Evolutionary conservation across 2,888 invertebrate genomes (phyloP).

Genomic region (Xiphydria camelus): DNA sequence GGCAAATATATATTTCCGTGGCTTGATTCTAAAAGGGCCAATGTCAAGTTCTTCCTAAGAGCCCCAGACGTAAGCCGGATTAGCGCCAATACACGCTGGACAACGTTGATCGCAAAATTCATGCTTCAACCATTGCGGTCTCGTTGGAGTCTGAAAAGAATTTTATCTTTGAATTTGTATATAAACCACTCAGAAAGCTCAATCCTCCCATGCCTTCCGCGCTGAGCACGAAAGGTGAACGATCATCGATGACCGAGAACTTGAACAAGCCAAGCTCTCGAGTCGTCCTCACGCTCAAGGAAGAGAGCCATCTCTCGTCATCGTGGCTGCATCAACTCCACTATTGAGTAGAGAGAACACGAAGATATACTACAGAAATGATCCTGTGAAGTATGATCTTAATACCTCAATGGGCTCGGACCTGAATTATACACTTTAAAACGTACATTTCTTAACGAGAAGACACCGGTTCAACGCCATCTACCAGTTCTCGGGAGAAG

Average conservation of each 20-base stretch:
- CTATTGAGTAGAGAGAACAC: conserved; percentile 60
- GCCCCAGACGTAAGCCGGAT: too few species aligned
- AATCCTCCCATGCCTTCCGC: conserved; percentile 35
- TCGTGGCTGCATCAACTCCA: conserved; percentile 62
- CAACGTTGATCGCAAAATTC: conserved; percentile 53
- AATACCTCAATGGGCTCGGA: too few species aligned
- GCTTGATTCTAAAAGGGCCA: too few species aligned
- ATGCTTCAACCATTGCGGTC: conserved; percentile 70
- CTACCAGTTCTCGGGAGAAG: too few species aligned
- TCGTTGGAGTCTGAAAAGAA: conserved; percentile 55
- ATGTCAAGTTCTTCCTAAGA: too few species aligned
- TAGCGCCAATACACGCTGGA: conserved; percentile 73
- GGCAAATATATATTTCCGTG: too few species aligned
- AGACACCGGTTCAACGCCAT: too few species aligned
- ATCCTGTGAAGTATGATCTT: conserved; percentile 66
- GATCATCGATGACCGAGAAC: conserved; percentile 49
- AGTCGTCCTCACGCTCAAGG: conserved; percentile 33
- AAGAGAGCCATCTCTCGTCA: conserved; percentile 63
- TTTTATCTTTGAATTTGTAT: conserved; percentile 10
- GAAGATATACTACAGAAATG: conserved; percentile 71
- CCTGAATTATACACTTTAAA: too few species aligned
- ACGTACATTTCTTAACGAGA: too few species aligned
- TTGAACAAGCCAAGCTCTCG: conserved; percentile 9
- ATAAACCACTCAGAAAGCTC: conserved; percentile 47
- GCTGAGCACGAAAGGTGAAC: conserved; percentile 43